Evolutionary conservation across 2,113 vertebrate species (phyloP), one percentile per base, ranked within the genome.

Genomic region (Zosterops japonicus): DNA sequence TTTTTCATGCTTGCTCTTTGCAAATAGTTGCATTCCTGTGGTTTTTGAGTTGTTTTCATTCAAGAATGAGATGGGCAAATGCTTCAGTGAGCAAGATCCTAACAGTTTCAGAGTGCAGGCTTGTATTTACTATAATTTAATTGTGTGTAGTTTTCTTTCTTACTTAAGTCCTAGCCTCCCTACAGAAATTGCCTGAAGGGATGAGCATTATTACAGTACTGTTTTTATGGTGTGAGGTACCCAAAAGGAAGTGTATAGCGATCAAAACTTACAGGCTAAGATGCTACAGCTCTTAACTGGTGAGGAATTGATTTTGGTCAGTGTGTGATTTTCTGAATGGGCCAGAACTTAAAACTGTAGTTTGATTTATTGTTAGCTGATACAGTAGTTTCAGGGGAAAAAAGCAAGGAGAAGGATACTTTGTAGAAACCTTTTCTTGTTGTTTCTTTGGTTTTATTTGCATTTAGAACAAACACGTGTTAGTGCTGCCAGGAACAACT

Each of bases 1-100:
- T 88, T 95, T 89, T 74, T 53, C 52, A 6, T 41, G 47, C 47
- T 57, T 90, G 74, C 36, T 93, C 42, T 87, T 91, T 82, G 47
- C 53, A 57, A 83, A 87, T 57, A 70, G 33, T 80, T 85, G 47
- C 67, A 77, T 95, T 93, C 89, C 84, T 94, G 91, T 69, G 87
- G 82, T 4, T 91, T 93, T 86, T 50, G 74, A 85, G 57, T 63
- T 89, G 81, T 61, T 93, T 89, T 87, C 23, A 47, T 69, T 77
- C 60, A 55, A 84, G 57, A 67, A 46, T 8, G n/a, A 67, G 50
- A 83, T 52, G 63, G 29, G 39, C 4, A 22, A 75, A 64, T 47
- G 46, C 50, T 80, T 87, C 65, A 76, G n/a, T 61, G 85, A 78
- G 79, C 3, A 8, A 90, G 47, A 50, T 88, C 63, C 78, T 74